A percentile compares a stretch with the other conserved stretches of the same genome.
These are phyloP conservation scores for Anodontia alba DNA, from an alignment of 2,888 invertebrate genomes.

Conservation along the genomic window DNA sequence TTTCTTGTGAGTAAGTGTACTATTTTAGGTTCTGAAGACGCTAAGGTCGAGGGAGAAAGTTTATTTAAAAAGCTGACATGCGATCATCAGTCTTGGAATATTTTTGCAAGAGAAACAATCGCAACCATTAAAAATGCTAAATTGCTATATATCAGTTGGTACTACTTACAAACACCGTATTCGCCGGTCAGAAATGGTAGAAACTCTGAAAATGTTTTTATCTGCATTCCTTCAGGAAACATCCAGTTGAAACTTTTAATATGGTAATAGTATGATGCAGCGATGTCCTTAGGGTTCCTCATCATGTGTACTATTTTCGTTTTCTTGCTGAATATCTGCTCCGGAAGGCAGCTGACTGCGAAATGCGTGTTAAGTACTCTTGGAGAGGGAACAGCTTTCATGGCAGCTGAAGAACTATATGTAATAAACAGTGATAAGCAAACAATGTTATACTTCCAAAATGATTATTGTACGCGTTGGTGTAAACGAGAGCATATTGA, in stretches of 20 bases:
- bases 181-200: neutral
- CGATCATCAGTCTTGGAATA: no score
- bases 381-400: neutral
- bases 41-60: no score
- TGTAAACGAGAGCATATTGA: no score
- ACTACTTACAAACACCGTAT: slow-evolving; percentile 7
- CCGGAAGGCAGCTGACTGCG: neutral
- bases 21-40: no score
- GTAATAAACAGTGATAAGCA: no score
- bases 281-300: slow-evolving; percentile 8
- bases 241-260: neutral
- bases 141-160: no score
- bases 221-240: neutral
- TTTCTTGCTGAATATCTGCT: neutral
- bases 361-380: slow-evolving; percentile 3
- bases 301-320: slow-evolving; percentile 1
- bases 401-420: neutral
- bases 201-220: neutral
- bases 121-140: no score
- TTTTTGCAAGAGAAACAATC: no score
- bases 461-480: no score
- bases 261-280: slow-evolving; percentile 10
- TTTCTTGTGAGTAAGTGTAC: no score
- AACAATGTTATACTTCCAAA: no score
- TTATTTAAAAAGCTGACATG: no score